Base-by-base conservation (phyloP, 92 coral and sea anemone genomes). In the Heliopora coerulea region DNA sequence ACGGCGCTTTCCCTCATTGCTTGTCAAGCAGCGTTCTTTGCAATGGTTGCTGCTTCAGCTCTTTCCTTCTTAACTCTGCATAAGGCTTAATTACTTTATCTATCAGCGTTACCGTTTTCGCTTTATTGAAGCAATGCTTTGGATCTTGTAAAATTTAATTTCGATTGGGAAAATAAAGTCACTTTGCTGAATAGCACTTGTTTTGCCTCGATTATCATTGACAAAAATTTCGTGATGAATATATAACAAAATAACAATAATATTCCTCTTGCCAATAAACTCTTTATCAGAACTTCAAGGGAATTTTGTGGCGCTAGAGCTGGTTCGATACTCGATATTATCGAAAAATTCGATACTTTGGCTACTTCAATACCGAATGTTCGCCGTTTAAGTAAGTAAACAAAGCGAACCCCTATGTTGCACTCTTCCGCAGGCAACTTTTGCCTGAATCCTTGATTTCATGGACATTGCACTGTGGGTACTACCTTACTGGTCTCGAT, bases 301-400 rank as follows among this genome's bases (percentile, higher is more conserved):
- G 87, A 74, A 79, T 87, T 87, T 56, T 75, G 69, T 44, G 73
- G 80, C 40, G 89, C 83, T 87, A 88, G n/a, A n/a, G n/a, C n/a
- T n/a, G n/a, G n/a, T n/a, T n/a, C n/a, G n/a, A n/a, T n/a, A n/a
- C n/a, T n/a, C n/a, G n/a, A n/a, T n/a, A n/a, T n/a, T n/a, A n/a
- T n/a, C n/a, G n/a, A n/a, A n/a, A n/a, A n/a, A n/a, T n/a, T n/a
- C n/a, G n/a, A n/a, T n/a, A n/a, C n/a, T n/a, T n/a, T n/a, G n/a
- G n/a, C n/a, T n/a, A n/a, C n/a, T n/a, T n/a, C n/a, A n/a, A n/a
- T n/a, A n/a, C n/a, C n/a, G n/a, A n/a, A n/a, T n/a, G n/a, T n/a
- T n/a, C n/a, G n/a, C n/a, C n/a, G n/a, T n/a, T n/a, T n/a, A n/a
- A n/a, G n/a, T n/a, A n/a, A n/a, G n/a, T n/a, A n/a, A n/a, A n/a